Base-by-base conservation (phyloP, 2,888 invertebrate species). In the Prosapia bicincta region DNA sequence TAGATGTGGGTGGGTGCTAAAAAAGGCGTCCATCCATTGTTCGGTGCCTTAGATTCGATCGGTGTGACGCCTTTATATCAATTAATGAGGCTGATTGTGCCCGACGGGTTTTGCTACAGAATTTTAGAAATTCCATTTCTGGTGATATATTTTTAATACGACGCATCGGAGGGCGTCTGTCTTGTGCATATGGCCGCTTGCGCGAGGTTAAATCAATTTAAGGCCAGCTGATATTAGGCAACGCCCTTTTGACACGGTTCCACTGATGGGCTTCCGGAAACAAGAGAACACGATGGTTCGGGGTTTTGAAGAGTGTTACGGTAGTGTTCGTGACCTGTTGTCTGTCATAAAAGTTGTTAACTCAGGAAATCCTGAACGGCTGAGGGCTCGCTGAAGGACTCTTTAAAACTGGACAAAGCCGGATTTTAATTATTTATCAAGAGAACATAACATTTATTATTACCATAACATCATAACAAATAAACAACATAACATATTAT, bases 1-100 rank as follows among this genome's bases (percentile, higher is more conserved):
- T 73, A 73, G 76, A 30, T 54, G 76, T 76, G 72, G 72, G 76
- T 76, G 76, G 76, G 70, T 72, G 72, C 72, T 71, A 30, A 68
- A 74, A 54, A 54, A 54, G 54, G 54, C 54, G 54, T 54, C 54
- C 54, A 54, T n/a, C 74, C 69, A 74, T 74, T 74, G 74, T 74
- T 74, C 74, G 32, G 38, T 69, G 65, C 66, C 54, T 69, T 69
- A 74, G 74, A 74, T 74, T 15, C 20, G 69, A 74, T 74, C 74
- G 66, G 1, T 24, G 43, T 65, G 74, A 54, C 54, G 54, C 54
- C 54, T 54, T 54, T 54, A 74, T 74, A 74, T 74, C 74, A 74
- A 74, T 74, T 74, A 74, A 74, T 74, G 69, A 54, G 54, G 1
- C 20, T 54, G 54, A 54, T 69, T 65, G 32, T 24, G 74, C 74